Percentiles rank a stretch among this genome's conserved stretches.
Evolutionary conservation across 2,797 vertebrate species (phyloP).

Genomic region (Lacerta viridis): DNA sequence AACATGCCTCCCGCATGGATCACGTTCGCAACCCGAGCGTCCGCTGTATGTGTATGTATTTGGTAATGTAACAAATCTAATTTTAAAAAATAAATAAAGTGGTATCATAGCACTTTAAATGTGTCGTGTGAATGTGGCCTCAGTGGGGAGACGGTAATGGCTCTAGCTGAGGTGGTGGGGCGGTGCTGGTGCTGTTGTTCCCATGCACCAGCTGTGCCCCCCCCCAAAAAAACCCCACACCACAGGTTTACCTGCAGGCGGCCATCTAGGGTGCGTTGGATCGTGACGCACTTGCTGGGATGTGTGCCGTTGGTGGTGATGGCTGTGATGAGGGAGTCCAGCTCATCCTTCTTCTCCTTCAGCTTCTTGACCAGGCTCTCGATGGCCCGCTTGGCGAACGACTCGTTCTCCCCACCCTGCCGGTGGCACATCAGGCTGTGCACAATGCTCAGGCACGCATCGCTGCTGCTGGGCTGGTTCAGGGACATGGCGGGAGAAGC

Average conservation of each 20-base stretch:
- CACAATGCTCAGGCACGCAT: conserved; percentile 87
- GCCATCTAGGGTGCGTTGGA: conserved; percentile 89
- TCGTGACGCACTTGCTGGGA: conserved; percentile 89
- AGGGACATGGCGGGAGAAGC: conserved; percentile 55
- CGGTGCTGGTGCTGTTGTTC: no score
- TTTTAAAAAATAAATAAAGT: no score
- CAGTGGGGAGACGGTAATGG: no score
- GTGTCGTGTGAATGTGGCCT: no score
- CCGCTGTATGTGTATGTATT: no score
- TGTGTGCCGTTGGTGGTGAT: conserved; percentile 87
- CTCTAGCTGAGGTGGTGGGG: no score
- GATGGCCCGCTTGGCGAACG: conserved; percentile 87
- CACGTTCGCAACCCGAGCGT: no score
- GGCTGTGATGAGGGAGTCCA: conserved; percentile 87
- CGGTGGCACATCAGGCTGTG: conserved; percentile 90
- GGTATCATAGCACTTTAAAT: no score
- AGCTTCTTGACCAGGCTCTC: conserved; percentile 91
- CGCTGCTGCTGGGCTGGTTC: conserved; percentile 80
- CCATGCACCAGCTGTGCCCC: accelerated
- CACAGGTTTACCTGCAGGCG: conserved; percentile 83
- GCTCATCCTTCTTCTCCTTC: conserved; percentile 89
- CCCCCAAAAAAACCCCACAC: no score
- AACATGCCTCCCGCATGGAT: no score
- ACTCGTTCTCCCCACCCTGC: conserved; percentile 88
- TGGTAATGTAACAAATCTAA: no score